A percentile compares a stretch with the other conserved stretches of the same genome.
phyloP scores from a whole-genome alignment of 2,797 vertebrate genomes.

The Enteromius radiatus region DNA sequence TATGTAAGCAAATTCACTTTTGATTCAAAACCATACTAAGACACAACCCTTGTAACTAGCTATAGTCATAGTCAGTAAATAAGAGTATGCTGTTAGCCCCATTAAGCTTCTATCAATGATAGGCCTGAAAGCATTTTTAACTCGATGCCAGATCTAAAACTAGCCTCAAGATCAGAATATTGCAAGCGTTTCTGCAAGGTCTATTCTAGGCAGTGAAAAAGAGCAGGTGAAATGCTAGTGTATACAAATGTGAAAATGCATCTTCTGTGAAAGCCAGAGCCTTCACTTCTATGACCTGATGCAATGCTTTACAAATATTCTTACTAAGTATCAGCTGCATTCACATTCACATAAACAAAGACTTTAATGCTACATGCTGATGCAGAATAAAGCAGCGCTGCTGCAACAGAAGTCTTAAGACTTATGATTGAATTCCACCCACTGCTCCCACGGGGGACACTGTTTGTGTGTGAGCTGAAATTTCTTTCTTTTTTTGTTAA shows the following conservation, averaged over 20 bases:
- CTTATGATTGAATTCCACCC: constrained; percentile 20
- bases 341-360: constrained; percentile 25
- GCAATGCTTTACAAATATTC: constrained; percentile 63
- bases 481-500: neutral
- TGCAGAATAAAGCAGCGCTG: constrained; percentile 23
- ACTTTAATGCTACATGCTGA: constrained; percentile 12
- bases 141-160: neutral
- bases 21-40: neutral
- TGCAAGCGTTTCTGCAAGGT: neutral
- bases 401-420: constrained; percentile 15
- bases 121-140: neutral
- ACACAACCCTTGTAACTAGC: neutral
- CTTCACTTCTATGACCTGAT: constrained; percentile 14
- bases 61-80: neutral
- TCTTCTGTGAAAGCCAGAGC: neutral
- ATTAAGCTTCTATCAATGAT: neutral
- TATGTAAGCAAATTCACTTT: neutral
- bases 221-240: neutral
- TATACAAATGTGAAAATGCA: neutral
- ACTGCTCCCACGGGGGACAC: neutral
- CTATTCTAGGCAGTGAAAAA: neutral
- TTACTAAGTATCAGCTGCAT: constrained; percentile 42
- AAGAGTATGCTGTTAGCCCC: neutral
- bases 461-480: constrained; percentile 16
- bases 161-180: neutral